These are phyloP conservation scores for Orchesellides sinensis DNA, from an alignment of 2,888 invertebrate genomes.

Conservation along the genomic window DNA sequence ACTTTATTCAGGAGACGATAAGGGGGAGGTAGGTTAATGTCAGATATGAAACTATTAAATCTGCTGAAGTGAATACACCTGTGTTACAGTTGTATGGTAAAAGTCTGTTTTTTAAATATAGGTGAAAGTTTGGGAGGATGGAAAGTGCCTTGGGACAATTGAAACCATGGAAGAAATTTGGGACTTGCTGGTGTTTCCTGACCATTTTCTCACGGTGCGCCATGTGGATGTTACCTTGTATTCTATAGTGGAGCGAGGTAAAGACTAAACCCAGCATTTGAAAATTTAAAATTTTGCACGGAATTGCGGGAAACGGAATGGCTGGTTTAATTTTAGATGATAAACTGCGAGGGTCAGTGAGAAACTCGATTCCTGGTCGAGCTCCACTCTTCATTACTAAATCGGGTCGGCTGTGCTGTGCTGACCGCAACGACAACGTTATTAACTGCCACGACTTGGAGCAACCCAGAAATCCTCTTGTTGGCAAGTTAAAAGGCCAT, in stretches of 20 bases:
- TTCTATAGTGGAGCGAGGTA: conserved; percentile 80
- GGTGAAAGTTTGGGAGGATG: conserved; percentile 81
- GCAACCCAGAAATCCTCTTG: conserved; percentile 75
- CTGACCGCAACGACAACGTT: conserved; percentile 80
- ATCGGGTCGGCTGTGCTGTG: conserved; percentile 78
- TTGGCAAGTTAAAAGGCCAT: conserved; percentile 69
- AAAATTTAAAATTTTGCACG: conserved; percentile 58
- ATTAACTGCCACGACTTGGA: conserved; percentile 80
- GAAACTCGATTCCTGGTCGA: conserved; percentile 78
- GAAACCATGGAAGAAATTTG: conserved; percentile 83
- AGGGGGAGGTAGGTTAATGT: conserved; percentile 79
- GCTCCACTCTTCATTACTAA: conserved; percentile 78
- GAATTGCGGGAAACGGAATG: too few species aligned
- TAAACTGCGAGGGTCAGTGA: conserved; percentile 55
- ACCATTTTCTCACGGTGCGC: conserved; percentile 81
- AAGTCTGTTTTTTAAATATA: too few species aligned
- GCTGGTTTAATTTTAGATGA: background rate
- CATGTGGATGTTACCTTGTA: conserved; percentile 82
- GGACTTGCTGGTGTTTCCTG: conserved; percentile 80
- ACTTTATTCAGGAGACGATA: conserved; percentile 82
- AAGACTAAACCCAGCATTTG: conserved; percentile 72
- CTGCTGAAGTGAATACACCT: too few species aligned
- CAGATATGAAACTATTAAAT: too few species aligned
- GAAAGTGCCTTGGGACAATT: conserved; percentile 79
- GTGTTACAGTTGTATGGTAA: too few species aligned